A percentile compares a stretch with the other conserved stretches of the same genome.
Evolutionary conservation across 2,113 vertebrate genomes (phyloP).

Genomic region (Benitochromis conjunctus): DNA sequence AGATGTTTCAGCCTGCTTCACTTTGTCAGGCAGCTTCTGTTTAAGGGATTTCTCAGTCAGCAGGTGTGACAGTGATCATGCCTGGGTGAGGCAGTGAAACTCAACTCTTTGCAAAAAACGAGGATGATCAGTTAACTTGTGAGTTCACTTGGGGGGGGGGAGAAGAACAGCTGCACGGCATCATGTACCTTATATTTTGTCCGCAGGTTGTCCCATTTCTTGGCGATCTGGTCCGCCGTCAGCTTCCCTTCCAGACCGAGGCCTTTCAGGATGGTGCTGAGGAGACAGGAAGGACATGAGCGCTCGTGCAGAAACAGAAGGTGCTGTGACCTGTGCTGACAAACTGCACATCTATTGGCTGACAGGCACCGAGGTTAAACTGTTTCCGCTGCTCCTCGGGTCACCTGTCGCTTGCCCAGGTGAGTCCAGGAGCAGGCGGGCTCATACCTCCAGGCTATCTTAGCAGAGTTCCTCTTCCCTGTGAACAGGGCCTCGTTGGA

Average conservation of each 20-base stretch:
- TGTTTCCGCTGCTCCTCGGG: background rate
- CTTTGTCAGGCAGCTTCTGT: background rate
- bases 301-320: too few species aligned
- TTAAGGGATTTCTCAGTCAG: background rate
- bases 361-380: background rate
- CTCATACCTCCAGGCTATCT: slow-evolving; percentile 70
- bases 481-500: slow-evolving; percentile 75
- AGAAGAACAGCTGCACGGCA: background rate
- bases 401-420: background rate
- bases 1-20: background rate
- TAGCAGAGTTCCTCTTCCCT: slow-evolving; percentile 74
- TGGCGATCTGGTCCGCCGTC: slow-evolving; percentile 73
- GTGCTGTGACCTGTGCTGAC: background rate
- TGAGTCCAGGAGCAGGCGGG: background rate
- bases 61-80: background rate
- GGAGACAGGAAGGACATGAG: background rate
- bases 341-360: background rate
- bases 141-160: background rate
- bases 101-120: background rate
- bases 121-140: background rate
- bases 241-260: slow-evolving; percentile 74
- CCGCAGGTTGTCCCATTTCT: slow-evolving; percentile 78
- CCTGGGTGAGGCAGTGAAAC: too few species aligned
- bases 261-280: slow-evolving; percentile 71
- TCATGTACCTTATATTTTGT: slow-evolving; percentile 72